These are phyloP conservation scores for Dysdera silvatica DNA, from an alignment of 1,140 invertebrate species.

Conservation along the genomic window DNA sequence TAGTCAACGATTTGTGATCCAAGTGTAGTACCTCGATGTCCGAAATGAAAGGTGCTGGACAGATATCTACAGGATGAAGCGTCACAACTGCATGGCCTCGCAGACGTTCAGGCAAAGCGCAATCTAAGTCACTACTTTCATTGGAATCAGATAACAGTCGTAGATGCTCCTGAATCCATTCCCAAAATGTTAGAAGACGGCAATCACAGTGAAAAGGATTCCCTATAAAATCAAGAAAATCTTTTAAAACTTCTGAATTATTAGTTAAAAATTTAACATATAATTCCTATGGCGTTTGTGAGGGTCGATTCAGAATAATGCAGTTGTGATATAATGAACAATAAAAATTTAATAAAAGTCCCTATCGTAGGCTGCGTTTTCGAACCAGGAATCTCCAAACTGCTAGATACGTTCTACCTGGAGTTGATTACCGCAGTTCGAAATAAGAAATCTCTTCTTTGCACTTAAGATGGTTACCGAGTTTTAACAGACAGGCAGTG, in stretches of 20 bases:
- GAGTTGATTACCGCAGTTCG: no score
- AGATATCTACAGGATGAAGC: conserved; percentile 68
- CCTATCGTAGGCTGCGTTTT: no score
- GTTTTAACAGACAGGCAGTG: no score
- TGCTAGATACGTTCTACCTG: no score
- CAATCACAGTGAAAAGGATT: conserved; percentile 75
- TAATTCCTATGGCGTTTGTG: conserved; percentile 66
- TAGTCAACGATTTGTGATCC: conserved; percentile 74
- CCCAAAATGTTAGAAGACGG: conserved; percentile 74
- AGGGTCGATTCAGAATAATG: no score
- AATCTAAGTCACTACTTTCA: conserved; percentile 50
- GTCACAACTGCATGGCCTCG: conserved; percentile 64
- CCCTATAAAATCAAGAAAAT: conserved; percentile 52
- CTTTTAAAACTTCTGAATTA: neutral
- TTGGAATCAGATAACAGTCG: conserved; percentile 49
- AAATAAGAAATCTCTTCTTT: no score
- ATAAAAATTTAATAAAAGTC: no score
- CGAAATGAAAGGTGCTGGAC: conserved; percentile 66
- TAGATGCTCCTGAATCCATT: conserved; percentile 76
- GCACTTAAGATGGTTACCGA: no score
- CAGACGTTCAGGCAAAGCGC: conserved; percentile 68
- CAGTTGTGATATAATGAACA: no score
- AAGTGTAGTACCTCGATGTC: conserved; percentile 77
- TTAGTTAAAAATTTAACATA: conserved; percentile 18
- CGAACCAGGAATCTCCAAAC: no score